These are phyloP conservation scores for Balaeniceps rex DNA, from an alignment of 2,113 vertebrate species.

Conservation along the genomic window DNA sequence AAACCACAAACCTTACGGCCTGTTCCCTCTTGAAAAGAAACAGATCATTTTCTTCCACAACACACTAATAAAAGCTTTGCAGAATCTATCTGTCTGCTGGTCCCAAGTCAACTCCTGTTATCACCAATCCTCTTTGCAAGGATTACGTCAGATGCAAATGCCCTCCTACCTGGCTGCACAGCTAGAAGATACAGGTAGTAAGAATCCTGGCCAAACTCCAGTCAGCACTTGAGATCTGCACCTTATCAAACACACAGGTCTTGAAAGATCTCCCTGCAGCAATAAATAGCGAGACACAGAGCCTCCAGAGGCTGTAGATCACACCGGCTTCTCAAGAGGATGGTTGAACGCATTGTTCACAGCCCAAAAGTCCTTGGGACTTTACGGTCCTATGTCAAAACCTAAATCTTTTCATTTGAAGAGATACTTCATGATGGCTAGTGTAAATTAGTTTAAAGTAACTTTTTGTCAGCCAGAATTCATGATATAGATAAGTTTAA, in stretches of 20 bases:
- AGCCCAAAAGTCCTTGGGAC: constrained; percentile 60
- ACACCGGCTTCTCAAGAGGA: neutral
- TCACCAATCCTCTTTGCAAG: neutral
- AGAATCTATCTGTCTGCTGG: neutral
- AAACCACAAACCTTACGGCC: neutral
- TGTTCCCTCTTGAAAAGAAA: neutral
- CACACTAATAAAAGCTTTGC: neutral
- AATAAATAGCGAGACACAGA: neutral
- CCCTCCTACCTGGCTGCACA: neutral
- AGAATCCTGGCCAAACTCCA: neutral
- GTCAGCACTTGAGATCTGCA: neutral
- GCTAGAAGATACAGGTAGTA: neutral
- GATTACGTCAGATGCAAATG: neutral
- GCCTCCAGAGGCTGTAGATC: neutral
- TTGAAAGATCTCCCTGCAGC: neutral
- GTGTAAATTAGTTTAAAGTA: constrained; percentile 66
- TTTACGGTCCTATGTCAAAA: constrained; percentile 55
- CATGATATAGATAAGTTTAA: constrained; percentile 61
- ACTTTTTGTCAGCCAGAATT: constrained; percentile 67
- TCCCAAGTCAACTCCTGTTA: neutral
- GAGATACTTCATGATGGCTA: constrained; percentile 48
- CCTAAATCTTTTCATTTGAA: constrained; percentile 55
- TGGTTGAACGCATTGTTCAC: constrained; percentile 3
- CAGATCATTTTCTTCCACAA: neutral
- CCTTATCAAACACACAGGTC: neutral